These are phyloP conservation scores for Protobothrops flavoviridis DNA, from an alignment of 2,113 vertebrate genomes.

Conservation along the genomic window DNA sequence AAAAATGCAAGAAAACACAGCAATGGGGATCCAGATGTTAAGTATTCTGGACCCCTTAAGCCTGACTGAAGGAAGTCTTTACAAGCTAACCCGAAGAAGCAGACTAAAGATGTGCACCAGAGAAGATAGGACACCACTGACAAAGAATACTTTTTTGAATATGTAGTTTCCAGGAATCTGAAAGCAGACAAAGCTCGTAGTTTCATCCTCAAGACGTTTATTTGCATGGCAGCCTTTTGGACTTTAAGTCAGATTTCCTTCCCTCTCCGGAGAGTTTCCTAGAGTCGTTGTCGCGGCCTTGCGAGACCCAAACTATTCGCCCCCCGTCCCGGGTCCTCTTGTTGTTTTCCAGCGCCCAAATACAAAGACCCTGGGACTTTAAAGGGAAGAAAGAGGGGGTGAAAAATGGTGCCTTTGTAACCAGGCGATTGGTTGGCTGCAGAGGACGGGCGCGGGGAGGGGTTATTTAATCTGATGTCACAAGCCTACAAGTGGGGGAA, in stretches of 20 bases:
- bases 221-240: background rate
- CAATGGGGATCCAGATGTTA: background rate
- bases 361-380: background rate
- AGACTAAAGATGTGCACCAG: background rate
- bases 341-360: background rate
- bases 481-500: conserved; percentile 11
- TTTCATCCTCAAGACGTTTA: background rate
- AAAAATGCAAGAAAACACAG: background rate
- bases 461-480: conserved; percentile 23
- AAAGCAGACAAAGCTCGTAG: background rate
- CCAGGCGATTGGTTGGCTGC: background rate
- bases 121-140: background rate
- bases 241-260: background rate
- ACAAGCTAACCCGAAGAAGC: background rate
- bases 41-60: background rate
- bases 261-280: background rate
- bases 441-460: conserved; percentile 13
- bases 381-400: background rate
- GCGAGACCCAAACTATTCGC: background rate
- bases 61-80: background rate
- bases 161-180: background rate
- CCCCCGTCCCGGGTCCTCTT: background rate
- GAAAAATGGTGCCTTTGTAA: background rate
- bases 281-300: background rate
- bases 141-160: background rate